Percentiles rank a stretch among this genome's conserved stretches.
Conservation (phyloP, 2,797 vertebrate species). For the Gadopsis marmoratus region DNA sequence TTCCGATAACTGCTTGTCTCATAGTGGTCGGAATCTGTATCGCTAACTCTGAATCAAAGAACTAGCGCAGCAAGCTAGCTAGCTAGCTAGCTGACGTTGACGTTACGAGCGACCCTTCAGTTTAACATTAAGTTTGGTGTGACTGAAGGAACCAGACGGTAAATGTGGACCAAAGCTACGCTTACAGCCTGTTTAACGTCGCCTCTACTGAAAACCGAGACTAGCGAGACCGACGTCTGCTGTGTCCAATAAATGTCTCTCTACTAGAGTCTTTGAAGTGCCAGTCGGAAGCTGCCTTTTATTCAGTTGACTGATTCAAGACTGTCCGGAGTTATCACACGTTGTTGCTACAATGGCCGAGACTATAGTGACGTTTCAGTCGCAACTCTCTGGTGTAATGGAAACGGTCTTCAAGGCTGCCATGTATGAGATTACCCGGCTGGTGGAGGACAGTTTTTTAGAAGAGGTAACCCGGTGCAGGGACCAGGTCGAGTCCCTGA, state of each 20-base stretch:
- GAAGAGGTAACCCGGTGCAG: constrained; percentile 82
- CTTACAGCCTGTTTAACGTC: background rate
- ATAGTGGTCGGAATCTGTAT: background rate
- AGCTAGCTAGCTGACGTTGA: constrained; percentile 22
- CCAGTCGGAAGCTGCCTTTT: background rate
- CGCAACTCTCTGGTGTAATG: constrained; percentile 87
- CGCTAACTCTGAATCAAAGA: background rate
- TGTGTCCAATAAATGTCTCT: background rate
- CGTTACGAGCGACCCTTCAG: background rate
- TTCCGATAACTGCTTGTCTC: background rate
- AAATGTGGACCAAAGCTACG: background rate
- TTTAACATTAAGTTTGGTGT: background rate
- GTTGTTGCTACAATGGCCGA: constrained; percentile 74
- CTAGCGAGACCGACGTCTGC: background rate
- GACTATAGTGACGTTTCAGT: constrained; percentile 82
- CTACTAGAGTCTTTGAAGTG: background rate
- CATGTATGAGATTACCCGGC: constrained; percentile 86
- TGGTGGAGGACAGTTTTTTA: constrained; percentile 86
- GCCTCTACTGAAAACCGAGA: background rate
- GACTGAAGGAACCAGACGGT: background rate
- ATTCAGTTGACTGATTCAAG: background rate
- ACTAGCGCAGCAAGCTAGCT: constrained; percentile 41
- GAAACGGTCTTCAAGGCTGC: constrained; percentile 88
- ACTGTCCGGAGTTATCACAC: background rate
- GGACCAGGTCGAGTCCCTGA: constrained; percentile 84